These are phyloP conservation scores for Drosophila chauvacae DNA, from an alignment of 1,140 invertebrate species.

Conservation along the genomic window DNA sequence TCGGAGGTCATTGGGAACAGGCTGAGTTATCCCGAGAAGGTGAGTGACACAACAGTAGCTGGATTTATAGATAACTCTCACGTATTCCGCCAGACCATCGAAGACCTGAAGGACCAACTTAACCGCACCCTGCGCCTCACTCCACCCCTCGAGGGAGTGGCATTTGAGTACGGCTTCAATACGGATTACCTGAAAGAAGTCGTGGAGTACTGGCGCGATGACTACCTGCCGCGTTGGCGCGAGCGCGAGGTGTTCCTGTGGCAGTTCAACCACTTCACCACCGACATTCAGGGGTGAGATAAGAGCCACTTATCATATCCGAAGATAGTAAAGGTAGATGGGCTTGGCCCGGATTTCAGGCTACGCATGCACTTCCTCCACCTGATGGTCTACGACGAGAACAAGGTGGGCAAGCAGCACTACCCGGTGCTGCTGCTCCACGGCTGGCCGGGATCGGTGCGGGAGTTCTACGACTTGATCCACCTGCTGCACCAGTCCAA, in stretches of 20 bases:
- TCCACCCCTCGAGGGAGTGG: conserved; percentile 87
- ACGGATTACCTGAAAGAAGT: conserved; percentile 88
- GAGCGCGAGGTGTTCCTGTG: conserved; percentile 89
- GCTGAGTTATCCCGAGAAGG: conserved; percentile 59
- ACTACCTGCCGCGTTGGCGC: conserved; percentile 90
- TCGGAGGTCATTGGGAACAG: conserved; percentile 69
- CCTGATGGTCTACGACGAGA: conserved; percentile 86
- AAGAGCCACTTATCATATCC: conserved; percentile 61
- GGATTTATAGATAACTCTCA: not conserved
- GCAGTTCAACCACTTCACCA: conserved; percentile 90
- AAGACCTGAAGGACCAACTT: conserved; percentile 50
- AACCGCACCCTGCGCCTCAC: conserved; percentile 65
- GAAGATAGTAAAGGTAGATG: conserved; percentile 34
- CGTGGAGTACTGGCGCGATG: conserved; percentile 89
- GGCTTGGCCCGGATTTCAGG: conserved; percentile 68
- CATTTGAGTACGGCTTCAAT: conserved; percentile 92
- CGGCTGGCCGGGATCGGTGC: conserved; percentile 95
- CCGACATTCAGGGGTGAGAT: conserved; percentile 87
- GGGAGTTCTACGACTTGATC: conserved; percentile 93
- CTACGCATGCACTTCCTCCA: conserved; percentile 91
- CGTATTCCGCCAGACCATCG: conserved; percentile 55
- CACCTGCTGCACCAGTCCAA: conserved; percentile 88
- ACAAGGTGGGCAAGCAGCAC: conserved; percentile 75
- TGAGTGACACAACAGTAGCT: conserved; percentile 13
- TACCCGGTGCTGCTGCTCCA: conserved; percentile 91